Evolutionary conservation across 2,797 vertebrate genomes (phyloP).

Genomic region (Anas bahamensis): DNA sequence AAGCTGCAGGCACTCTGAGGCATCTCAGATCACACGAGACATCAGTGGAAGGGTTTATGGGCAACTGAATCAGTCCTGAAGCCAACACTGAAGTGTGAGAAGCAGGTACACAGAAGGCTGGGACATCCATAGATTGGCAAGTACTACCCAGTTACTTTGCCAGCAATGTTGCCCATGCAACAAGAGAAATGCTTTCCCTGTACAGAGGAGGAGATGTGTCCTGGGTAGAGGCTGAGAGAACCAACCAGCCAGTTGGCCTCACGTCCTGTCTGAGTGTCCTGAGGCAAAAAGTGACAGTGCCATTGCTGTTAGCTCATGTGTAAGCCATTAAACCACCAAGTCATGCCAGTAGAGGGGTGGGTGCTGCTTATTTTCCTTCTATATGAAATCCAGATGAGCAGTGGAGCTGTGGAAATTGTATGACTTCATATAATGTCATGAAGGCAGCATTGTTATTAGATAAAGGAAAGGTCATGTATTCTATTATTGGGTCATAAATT

Average conservation of each 20-base stretch:
- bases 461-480: not conserved
- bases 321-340: not conserved
- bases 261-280: not conserved
- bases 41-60: not conserved
- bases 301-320: not conserved
- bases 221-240: not conserved
- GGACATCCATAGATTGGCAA: not conserved
- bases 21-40: not conserved
- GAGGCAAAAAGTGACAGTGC: not conserved
- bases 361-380: not conserved
- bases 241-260: not conserved
- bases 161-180: fast-evolving
- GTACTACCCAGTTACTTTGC: not conserved
- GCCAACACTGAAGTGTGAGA: not conserved
- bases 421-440: not conserved
- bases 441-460: not conserved
- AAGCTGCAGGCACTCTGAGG: not conserved
- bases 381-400: not conserved
- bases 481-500: not conserved
- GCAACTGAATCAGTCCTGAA: not conserved
- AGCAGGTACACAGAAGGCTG: not conserved
- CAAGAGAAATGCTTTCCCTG: not conserved
- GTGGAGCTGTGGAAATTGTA: not conserved
- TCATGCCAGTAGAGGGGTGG: not conserved
- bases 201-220: not conserved